A percentile compares a stretch with the other conserved stretches of the same genome.
Conservation (phyloP, 2,888 invertebrate genomes). For the Acrobasis repandana region DNA sequence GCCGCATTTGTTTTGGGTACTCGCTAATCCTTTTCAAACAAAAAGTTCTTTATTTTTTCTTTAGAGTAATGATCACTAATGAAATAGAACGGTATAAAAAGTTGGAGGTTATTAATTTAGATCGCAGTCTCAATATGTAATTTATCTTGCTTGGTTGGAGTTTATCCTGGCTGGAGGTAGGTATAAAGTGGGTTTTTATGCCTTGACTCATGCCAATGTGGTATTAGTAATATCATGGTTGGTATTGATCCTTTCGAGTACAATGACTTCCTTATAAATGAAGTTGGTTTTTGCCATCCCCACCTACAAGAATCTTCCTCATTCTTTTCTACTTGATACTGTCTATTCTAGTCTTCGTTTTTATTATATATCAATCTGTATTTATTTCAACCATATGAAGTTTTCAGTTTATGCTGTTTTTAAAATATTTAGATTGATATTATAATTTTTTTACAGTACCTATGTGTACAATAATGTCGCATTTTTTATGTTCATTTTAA, state of each 20-base stretch:
- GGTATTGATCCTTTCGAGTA: not conserved
- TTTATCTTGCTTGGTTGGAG: not conserved
- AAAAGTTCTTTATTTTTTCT: slow-evolving; percentile 53
- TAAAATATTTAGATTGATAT: too few relatives aligned
- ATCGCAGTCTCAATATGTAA: slow-evolving; percentile 13
- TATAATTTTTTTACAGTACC: too few relatives aligned
- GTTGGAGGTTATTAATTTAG: slow-evolving; percentile 36
- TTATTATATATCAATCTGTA: too few relatives aligned
- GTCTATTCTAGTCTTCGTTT: too few relatives aligned
- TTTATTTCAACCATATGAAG: too few relatives aligned
- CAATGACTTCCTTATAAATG: not conserved
- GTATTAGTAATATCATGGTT: not conserved
- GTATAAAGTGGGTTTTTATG: slow-evolving; percentile 6
- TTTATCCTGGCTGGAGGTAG: not conserved
- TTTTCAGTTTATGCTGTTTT: too few relatives aligned
- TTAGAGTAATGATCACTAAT: slow-evolving; percentile 41
- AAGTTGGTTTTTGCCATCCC: not conserved
- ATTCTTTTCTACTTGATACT: not conserved
- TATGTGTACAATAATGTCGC: too few relatives aligned
- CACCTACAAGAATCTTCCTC: not conserved
- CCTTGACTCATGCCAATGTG: slow-evolving; percentile 7
- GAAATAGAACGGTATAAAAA: slow-evolving; percentile 46
- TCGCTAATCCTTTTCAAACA: slow-evolving; percentile 52
- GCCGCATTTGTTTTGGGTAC: slow-evolving; percentile 49
- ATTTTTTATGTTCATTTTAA: too few relatives aligned